phyloP scores from a whole-genome alignment of 2,888 invertebrate species.

The Coleophora deauratella region DNA sequence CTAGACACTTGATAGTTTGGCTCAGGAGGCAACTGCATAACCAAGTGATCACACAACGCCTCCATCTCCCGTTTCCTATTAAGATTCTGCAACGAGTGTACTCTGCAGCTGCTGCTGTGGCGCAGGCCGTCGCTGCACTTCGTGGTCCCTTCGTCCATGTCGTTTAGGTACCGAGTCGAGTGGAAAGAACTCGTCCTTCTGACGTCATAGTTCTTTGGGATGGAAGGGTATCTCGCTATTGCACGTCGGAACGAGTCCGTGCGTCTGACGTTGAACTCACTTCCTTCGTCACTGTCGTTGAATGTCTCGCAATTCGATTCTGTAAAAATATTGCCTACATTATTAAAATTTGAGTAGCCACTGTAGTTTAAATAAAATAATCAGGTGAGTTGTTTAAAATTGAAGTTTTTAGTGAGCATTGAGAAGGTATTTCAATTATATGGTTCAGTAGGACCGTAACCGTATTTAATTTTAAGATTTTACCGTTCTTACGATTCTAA shows the following conservation, averaged over 20 bases:
- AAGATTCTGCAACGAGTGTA: conserved; percentile 62
- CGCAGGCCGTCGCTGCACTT: conserved; percentile 34
- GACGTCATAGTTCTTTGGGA: conserved; percentile 44
- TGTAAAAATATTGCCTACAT: conserved; percentile 24
- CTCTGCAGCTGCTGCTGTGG: conserved; percentile 43
- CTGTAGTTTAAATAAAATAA: no score
- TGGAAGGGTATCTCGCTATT: conserved; percentile 39
- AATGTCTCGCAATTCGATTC: conserved; percentile 63
- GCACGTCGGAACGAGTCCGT: conserved; percentile 58
- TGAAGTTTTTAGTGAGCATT: no score
- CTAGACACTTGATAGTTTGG: conserved; percentile 49
- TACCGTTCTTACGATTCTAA: no score
- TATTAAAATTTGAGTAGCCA: no score
- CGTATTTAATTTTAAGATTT: no score
- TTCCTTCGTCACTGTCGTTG: conserved; percentile 61
- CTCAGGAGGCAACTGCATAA: conserved; percentile 56
- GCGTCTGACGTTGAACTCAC: conserved; percentile 57
- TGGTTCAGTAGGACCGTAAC: no score
- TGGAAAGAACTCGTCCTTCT: conserved; percentile 57
- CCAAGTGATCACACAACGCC: conserved; percentile 52
- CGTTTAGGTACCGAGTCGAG: conserved; percentile 50
- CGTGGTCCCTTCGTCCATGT: conserved; percentile 27
- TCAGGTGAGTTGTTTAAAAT: no score
- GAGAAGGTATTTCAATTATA: no score
- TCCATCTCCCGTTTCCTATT: conserved; percentile 55